Evolutionary conservation across 37 sponge, comb jelly and placozoan genomes (phyloP).

Genomic region (Lycopodina hypogea): DNA sequence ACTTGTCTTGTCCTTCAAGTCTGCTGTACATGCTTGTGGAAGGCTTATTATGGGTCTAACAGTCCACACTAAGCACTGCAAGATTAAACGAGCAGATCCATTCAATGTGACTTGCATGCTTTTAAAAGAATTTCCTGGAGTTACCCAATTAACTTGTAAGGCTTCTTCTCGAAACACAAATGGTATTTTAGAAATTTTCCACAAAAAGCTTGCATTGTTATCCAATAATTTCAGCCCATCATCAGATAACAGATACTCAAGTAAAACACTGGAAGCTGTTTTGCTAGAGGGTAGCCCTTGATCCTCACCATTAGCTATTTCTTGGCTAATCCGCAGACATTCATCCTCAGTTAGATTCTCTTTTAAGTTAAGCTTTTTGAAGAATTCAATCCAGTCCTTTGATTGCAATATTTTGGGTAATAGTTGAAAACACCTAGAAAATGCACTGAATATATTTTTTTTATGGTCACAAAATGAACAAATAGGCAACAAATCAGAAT

Average conservation of each 20-base stretch:
- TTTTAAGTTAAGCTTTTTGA: slow-evolving; percentile 15
- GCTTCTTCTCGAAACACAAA: slow-evolving; percentile 21
- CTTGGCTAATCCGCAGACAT: slow-evolving; percentile 7
- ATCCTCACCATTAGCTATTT: not conserved
- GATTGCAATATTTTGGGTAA: slow-evolving; percentile 10
- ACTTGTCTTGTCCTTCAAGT: too few species aligned
- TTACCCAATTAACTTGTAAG: slow-evolving; percentile 30
- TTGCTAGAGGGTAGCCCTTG: not conserved
- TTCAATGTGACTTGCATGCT: not conserved
- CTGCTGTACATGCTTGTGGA: slow-evolving; percentile 12
- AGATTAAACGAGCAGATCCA: not conserved
- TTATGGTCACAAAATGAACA: slow-evolving; percentile 27
- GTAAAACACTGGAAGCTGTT: slow-evolving; percentile 11
- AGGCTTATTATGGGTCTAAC: slow-evolving; percentile 36
- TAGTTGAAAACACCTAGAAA: slow-evolving; percentile 13
- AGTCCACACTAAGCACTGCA: slow-evolving; percentile 39
- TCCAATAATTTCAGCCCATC: slow-evolving; percentile 9
- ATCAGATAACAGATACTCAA: slow-evolving; percentile 35
- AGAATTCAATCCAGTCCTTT: slow-evolving; percentile 40
- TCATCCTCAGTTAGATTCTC: slow-evolving; percentile 5
- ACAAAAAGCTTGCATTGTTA: not conserved
- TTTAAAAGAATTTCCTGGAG: not conserved
- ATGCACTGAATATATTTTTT: slow-evolving; percentile 19
- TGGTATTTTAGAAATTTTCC: slow-evolving; percentile 18
- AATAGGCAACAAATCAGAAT: slow-evolving; percentile 9